Evolutionary conservation across 1,140 invertebrate genomes (phyloP), one percentile per base, ranked within the genome.

Genomic region (Lethrus apterus): DNA sequence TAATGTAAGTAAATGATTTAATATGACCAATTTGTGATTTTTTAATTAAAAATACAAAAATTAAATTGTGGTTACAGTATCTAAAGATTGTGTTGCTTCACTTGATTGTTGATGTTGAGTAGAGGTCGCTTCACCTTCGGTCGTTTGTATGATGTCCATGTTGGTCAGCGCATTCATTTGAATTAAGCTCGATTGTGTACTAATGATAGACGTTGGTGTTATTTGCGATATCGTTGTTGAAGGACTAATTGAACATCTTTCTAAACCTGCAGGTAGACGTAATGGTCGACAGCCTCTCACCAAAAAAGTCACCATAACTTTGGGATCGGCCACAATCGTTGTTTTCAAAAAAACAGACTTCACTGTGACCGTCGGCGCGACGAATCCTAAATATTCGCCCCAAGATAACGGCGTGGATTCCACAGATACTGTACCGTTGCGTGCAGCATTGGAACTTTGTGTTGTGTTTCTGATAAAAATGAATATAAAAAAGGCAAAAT

Each of bases 311-410:
- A 65, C 58, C 7, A 58, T 55, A 4, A 59, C 51, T 24, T 54
- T 51, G 20, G 56, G 52, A 46, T 65, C 60, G 20, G 58, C 15
- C 4, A 60, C 54, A 0, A 58, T 62, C 5, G 61, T 54, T 14
- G 57, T 62, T 14, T 48, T 26, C n/a, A 62, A 19, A 34, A 56
- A 31, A 1, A 52, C 53, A 24, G 44, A 48, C 2, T 53, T 60
- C 13, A 62, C 50, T 10, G 63, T 65, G 1, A 62, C 54, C 20
- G 63, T 63, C 21, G 60, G 56, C 7, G 51, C 58, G 33, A 55
- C 54, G 14, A 64, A 26, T 14, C 60, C 60, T 7, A 64, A 52
- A 54, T 59, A 63, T 56, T 63, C 57, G 11, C 57, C 63, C 63
- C 63, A 65, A 30, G 56, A 54, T 30, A 58, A 33, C 3, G 34